A percentile compares a stretch with the other conserved stretches of the same genome.
These are phyloP conservation scores for Ornithorhynchus anatinus DNA, from an alignment of 2,113 vertebrate genomes.

Conservation along the genomic window DNA sequence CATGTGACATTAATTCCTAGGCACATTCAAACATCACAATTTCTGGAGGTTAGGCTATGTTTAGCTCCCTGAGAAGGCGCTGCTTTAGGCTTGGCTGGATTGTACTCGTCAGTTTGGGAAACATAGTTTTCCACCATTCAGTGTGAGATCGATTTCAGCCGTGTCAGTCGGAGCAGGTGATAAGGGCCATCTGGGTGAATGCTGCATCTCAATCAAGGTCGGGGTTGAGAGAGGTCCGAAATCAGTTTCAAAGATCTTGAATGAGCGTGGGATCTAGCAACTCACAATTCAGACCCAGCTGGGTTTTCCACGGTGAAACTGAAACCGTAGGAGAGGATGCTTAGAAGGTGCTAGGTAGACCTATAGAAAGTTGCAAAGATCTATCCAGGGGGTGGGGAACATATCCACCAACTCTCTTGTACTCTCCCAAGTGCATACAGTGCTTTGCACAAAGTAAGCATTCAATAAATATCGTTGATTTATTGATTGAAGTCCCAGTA, in stretches of 20 bases:
- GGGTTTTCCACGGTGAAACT: slow-evolving; percentile 25
- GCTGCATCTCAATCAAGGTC: not conserved
- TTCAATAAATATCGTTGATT: no score
- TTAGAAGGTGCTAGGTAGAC: not conserved
- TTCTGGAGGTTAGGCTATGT: not conserved
- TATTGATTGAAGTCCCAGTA: no score
- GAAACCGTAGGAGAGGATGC: not conserved
- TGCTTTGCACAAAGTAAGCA: no score
- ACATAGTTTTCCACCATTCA: not conserved
- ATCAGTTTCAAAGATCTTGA: not conserved
- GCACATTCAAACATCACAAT: not conserved
- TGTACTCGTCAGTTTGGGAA: not conserved
- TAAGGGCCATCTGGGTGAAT: not conserved
- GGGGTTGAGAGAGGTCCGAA: not conserved
- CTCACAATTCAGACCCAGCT: not conserved
- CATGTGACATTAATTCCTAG: not conserved
- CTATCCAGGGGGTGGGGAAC: no score
- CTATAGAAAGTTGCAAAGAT: not conserved
- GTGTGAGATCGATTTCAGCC: not conserved
- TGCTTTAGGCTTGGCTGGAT: not conserved
- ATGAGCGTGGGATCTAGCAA: slow-evolving; percentile 11
- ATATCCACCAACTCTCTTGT: no score
- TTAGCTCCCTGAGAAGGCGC: not conserved
- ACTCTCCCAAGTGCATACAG: no score
- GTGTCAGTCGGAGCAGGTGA: not conserved